Evolutionary conservation across 2,113 vertebrate species (phyloP), one percentile per base, ranked within the genome.

Genomic region (Antechinus stuartii): DNA sequence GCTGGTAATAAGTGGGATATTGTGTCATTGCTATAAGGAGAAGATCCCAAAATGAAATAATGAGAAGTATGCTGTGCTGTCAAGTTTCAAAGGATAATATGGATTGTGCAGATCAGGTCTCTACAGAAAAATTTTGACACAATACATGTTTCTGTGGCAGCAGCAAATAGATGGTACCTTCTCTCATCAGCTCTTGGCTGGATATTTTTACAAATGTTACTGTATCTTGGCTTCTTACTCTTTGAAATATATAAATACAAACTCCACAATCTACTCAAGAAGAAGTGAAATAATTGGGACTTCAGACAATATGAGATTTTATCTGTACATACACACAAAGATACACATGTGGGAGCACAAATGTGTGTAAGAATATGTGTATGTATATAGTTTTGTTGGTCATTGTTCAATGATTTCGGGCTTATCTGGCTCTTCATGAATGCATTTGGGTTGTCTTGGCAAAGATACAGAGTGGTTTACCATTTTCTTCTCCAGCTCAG

Each of bases 131-230:
- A 94, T 91, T 91, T n/a, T 95, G 57, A 95, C 94, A 93, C 10
- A 12, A 56, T 3, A 42, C 30, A 27, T 84, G 54, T 54, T 94
- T 14, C 3, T 47, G 10, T 54, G 94, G 50, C 93, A 94, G 56
- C 97, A 98, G 96, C 97, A 98, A 98, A 98, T 98, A 95, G 92
- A 96, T 95, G 90, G 91, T 92, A 91, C 2, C 14, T 49, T 93
- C 55, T 76, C 93, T 96, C 8, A 54, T 50, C 25, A 92, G 93
- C 95, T 97, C 84, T 96, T 98, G 95, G 96, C 96, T 94, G 92
- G 19, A 30, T 56, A 95, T 95, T 98, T 92, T 56, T 93, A 97
- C 91, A 96, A 8, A 93, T 92, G 94, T 54, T 94, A 97, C 95
- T 98, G 96, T 93, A 96, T 97, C 93, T 96, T 97, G 95, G 95